Base-by-base conservation (phyloP, 2,888 invertebrate genomes). In the Andrena marginata region DNA sequence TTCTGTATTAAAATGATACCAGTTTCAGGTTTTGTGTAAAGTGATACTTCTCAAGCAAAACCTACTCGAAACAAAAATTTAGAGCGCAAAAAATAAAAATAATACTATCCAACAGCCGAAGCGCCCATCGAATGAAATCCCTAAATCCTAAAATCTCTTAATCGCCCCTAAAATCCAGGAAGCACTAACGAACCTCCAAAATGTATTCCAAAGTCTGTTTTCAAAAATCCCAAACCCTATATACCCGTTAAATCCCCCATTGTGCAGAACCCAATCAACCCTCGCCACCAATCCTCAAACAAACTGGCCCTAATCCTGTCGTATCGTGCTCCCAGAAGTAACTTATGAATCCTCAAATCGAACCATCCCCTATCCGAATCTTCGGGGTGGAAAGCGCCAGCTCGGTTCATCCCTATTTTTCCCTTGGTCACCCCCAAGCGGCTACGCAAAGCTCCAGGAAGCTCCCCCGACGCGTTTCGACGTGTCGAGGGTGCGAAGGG, bases 401-500 rank as follows among this genome's bases (percentile, higher is more conserved):
- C 42, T 20, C 20, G 42, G 10, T 60, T 31, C 16, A 26, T 20
- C 7, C 51, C 26, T 20, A 16, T 42, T 59, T 70, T 42, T 23
- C 26, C 54, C 13, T 23, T 23, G 42, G 51, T 48, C 13, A 59
- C 13, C 48, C 33, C n/a, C 1, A n/a, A 29, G 31, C 42, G 20
- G 23, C 42, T 31, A 6, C 20, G 13, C 42, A 35, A 67, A 54
- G 20, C 73, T 29, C 23, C 16, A 10, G 62, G 56, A 68, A 63
- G 10, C 49, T 48, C 48, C 20, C 62, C 2, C 35, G 2, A 16
- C 20, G 20, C 33, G 42, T 10, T 35, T 16, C 42, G 64, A 59
- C 33, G 33, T 23, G 49, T 51, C 63, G 63, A 74, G 68, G 60
- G 65, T 2, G 51, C 51, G 26, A 69, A 63, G 71, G 71, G 64